phyloP scores from a whole-genome alignment of 2,113 vertebrate genomes.

The Epinephelus cyanopodus region DNA sequence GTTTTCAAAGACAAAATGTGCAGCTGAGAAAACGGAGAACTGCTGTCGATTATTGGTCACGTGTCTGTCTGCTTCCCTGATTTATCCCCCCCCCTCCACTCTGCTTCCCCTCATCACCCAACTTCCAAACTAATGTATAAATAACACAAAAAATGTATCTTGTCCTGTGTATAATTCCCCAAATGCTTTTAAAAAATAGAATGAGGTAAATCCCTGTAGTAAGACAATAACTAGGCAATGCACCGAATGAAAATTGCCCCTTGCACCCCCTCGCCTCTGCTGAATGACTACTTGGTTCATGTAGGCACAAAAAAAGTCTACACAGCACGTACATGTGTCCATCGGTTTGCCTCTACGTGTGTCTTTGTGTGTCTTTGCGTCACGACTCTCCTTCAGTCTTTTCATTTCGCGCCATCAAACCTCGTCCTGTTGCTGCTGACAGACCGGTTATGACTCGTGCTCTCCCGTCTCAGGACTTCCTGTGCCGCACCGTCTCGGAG shows the following conservation, averaged over 20 bases:
- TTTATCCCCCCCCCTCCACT: too few relatives aligned
- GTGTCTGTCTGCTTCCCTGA: not conserved
- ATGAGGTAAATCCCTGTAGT: slow-evolving; percentile 73
- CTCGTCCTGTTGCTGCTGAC: not conserved
- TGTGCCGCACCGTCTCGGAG: slow-evolving; percentile 78
- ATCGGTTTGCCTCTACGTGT: slow-evolving; percentile 20
- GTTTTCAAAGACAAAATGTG: slow-evolving; percentile 11
- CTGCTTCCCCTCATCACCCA: not conserved
- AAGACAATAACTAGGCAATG: slow-evolving; percentile 53
- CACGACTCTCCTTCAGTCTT: slow-evolving; percentile 13
- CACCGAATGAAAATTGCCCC: slow-evolving; percentile 38
- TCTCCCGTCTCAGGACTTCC: slow-evolving; percentile 78
- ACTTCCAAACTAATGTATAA: slow-evolving; percentile 19
- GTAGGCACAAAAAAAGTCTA: slow-evolving; percentile 53
- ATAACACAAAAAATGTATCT: slow-evolving; percentile 40
- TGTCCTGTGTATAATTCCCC: slow-evolving; percentile 13
- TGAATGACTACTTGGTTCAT: slow-evolving; percentile 62
- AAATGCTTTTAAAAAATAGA: slow-evolving; percentile 43
- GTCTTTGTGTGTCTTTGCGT: slow-evolving; percentile 17
- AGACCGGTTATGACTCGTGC: not conserved
- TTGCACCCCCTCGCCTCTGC: not conserved
- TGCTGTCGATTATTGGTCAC: slow-evolving; percentile 14
- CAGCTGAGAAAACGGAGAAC: slow-evolving; percentile 42
- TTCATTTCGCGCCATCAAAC: not conserved
- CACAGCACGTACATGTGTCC: slow-evolving; percentile 32